These are phyloP conservation scores for Rattus rattus DNA, from an alignment of 2,113 vertebrate genomes.

Conservation along the genomic window DNA sequence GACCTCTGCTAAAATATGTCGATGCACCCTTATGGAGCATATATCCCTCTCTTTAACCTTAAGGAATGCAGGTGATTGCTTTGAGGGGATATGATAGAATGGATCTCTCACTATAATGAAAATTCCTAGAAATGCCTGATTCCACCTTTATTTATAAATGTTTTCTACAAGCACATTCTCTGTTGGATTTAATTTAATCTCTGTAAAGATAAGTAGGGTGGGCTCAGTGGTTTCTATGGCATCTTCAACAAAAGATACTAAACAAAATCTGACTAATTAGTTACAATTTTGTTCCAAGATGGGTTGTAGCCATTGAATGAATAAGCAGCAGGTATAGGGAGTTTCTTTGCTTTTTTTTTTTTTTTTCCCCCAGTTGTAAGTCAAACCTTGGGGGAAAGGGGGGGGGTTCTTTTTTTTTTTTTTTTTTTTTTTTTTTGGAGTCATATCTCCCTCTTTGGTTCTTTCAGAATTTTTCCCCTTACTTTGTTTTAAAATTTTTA, in stretches of 20 bases:
- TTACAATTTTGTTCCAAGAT: constrained; percentile 27
- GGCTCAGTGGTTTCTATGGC: neutral
- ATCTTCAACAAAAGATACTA: neutral
- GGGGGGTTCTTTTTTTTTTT: neutral
- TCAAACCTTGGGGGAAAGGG: neutral
- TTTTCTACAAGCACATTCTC: neutral
- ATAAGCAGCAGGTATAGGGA: neutral
- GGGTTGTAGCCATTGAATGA: neutral
- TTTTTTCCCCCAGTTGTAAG: neutral
- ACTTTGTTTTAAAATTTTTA: constrained; percentile 45
- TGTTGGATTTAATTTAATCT: neutral
- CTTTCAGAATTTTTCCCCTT: constrained; percentile 65
- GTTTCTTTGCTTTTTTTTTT: constrained; percentile 34
- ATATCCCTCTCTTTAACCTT: neutral
- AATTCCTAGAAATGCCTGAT: constrained; percentile 12
- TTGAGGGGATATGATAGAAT: neutral
- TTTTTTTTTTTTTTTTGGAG: constrained; percentile 7
- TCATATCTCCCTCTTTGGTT: constrained; percentile 76
- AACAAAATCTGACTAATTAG: neutral
- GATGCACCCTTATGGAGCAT: neutral
- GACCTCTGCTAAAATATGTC: neutral
- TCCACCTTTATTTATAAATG: constrained; percentile 1
- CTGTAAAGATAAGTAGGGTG: neutral
- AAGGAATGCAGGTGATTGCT: neutral
- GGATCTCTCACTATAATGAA: neutral